phyloP scores from a whole-genome alignment of 2,113 vertebrate genomes.

The Aspidoscelis tigris region DNA sequence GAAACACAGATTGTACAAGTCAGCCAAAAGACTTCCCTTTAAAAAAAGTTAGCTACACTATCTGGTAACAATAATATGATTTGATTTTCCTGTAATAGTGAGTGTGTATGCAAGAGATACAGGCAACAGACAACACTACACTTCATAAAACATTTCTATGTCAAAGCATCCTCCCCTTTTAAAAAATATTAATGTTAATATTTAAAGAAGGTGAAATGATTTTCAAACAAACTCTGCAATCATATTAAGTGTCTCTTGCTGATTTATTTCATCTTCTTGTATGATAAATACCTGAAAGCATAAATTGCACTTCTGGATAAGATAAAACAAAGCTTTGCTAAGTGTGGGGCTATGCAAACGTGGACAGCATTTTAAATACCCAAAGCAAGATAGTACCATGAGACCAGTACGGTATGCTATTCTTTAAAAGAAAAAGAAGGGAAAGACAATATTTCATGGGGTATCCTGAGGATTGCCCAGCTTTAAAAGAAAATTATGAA shows the following conservation, averaged over 20 bases:
- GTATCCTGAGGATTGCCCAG: too few species aligned
- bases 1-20: slow-evolving; percentile 4
- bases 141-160: background rate
- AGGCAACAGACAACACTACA: background rate
- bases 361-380: background rate
- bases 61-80: background rate
- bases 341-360: background rate
- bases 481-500: too few species aligned
- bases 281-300: slow-evolving; percentile 25
- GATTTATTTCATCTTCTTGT: slow-evolving; percentile 18
- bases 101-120: background rate
- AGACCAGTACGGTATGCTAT: too few species aligned
- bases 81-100: slow-evolving; percentile 7
- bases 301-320: slow-evolving; percentile 18
- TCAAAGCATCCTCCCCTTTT: background rate
- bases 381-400: background rate
- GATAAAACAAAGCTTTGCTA: background rate
- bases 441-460: too few species aligned
- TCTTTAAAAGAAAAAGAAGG: too few species aligned
- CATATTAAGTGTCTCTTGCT: background rate
- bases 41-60: background rate
- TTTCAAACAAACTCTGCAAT: slow-evolving; percentile 32
- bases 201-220: background rate
- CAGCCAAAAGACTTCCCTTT: background rate
- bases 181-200: background rate